Evolutionary conservation across 2,888 invertebrate genomes (phyloP).

Genomic region (Formica aserva): DNA sequence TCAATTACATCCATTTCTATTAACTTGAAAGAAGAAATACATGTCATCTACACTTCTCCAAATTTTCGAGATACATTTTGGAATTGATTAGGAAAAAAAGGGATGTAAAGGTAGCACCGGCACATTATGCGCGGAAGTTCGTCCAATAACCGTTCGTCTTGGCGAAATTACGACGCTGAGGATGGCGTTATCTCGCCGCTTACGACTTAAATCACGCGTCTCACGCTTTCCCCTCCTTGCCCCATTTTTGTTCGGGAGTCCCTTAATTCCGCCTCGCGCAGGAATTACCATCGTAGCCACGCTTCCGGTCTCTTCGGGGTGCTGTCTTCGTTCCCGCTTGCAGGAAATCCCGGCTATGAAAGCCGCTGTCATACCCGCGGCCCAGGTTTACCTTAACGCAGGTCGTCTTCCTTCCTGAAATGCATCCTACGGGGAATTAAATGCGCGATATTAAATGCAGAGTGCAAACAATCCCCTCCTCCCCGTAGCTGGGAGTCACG

Average conservation of each 20-base stretch:
- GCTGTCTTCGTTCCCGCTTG: slow-evolving; percentile 40
- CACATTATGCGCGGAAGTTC: slow-evolving; percentile 33
- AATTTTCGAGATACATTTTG: neutral
- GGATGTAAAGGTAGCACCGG: slow-evolving; percentile 1
- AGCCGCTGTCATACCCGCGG: slow-evolving; percentile 48
- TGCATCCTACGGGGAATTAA: slow-evolving; percentile 66
- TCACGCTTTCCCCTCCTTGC: neutral
- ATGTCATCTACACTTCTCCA: neutral
- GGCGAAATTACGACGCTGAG: slow-evolving; percentile 42
- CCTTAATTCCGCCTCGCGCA: slow-evolving; percentile 44
- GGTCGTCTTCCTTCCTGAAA: slow-evolving; percentile 67
- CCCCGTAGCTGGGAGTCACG: slow-evolving; percentile 5
- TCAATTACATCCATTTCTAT: neutral
- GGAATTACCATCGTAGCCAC: slow-evolving; percentile 37
- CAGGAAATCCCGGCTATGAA: slow-evolving; percentile 49
- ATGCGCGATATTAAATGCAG: slow-evolving; percentile 70
- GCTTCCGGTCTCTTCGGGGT: slow-evolving; percentile 47
- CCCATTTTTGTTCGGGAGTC: slow-evolving; percentile 44
- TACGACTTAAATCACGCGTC: slow-evolving; percentile 47
- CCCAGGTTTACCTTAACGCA: slow-evolving; percentile 57
- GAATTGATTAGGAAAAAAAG: neutral
- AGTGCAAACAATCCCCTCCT: slow-evolving; percentile 35
- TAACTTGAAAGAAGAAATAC: neutral
- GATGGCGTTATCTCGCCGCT: slow-evolving; percentile 41
- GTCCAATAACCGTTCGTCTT: slow-evolving; percentile 48